Evolutionary conservation across 1,140 invertebrate genomes (phyloP), one percentile per base, ranked within the genome.

Genomic region (Bombus superbus): DNA sequence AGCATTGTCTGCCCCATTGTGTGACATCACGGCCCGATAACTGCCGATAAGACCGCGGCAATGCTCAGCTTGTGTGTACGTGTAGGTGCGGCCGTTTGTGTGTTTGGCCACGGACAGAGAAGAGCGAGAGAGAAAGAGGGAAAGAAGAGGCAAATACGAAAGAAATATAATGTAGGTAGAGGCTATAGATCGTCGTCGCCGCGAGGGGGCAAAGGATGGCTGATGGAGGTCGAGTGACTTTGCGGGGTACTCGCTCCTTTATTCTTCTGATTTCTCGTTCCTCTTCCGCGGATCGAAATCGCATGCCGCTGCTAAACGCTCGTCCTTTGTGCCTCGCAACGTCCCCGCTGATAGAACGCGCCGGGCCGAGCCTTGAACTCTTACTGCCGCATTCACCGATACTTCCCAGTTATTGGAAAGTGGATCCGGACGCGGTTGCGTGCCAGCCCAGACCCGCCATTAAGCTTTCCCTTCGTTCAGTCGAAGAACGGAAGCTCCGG

Each of bases 1-100:
- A 91, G 93, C 92, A 95, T 95, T 95, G 94, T 95, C 94, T 95
- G 94, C 93, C 92, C 94, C 93, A 95, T 95, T 95, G 95, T 95
- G 94, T 93, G 94, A 95, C 94, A 94, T 94, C 95, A 94, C 95
- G 94, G 94, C 90, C 95, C 95, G 95, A 95, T 95, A 95, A 95
- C 94, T 95, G 94, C 94, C 94, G 95, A 95, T 95, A 95, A 95
- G 94, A 93, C 92, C 91, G 92, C 92, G 91, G 92, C 92, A 93
- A 94, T 94, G 92, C 93, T 92, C 89, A 72, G 80, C 86, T 87
- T 88, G 85, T 86, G 89, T 89, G 88, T 69, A 66, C 85, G 87
- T 87, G 81, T 91, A 90, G 77, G 77, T 90, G 69, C 79, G 64
- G n/a, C 38, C 77, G 74, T 86, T 86, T 71, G 35, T 75, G 69